Evolutionary conservation across 2,113 vertebrate genomes (phyloP).

Genomic region (Rostratula benghalensis): DNA sequence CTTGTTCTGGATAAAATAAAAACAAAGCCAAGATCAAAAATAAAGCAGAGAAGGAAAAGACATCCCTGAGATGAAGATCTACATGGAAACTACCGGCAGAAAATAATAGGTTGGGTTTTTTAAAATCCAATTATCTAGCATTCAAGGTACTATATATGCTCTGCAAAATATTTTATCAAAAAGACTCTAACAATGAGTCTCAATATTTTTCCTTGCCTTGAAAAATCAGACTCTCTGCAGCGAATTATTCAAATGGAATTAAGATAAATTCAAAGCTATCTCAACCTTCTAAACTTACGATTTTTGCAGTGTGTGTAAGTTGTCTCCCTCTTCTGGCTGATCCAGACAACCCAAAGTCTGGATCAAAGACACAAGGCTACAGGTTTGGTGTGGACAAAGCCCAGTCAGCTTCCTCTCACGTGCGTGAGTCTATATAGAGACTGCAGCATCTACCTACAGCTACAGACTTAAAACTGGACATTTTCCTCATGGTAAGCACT

Average conservation of each 20-base stretch:
- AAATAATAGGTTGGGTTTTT: not conserved
- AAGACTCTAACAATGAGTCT: not conserved
- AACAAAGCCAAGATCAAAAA: not conserved
- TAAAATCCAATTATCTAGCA: not conserved
- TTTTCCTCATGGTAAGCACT: not conserved
- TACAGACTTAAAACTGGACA: not conserved
- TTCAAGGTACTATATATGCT: not conserved
- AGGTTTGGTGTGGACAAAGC: not conserved
- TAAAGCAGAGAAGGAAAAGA: not conserved
- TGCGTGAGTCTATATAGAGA: not conserved
- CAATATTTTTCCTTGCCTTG: not conserved
- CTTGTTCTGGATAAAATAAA: not conserved
- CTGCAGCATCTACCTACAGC: not conserved
- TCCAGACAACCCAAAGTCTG: not conserved
- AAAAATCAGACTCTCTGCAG: not conserved
- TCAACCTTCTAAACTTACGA: not conserved
- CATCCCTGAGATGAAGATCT: not conserved
- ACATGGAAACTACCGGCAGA: not conserved
- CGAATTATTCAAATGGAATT: not conserved
- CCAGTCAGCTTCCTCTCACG: not conserved
- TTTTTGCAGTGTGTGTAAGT: not conserved
- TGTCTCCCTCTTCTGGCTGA: conserved; percentile 25
- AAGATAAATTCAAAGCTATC: not conserved
- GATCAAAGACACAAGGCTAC: not conserved
- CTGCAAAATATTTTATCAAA: not conserved